A percentile compares a stretch with the other conserved stretches of the same genome.
Conservation (phyloP, 2,888 invertebrate genomes). For the Pseudolycoriella hygida region DNA sequence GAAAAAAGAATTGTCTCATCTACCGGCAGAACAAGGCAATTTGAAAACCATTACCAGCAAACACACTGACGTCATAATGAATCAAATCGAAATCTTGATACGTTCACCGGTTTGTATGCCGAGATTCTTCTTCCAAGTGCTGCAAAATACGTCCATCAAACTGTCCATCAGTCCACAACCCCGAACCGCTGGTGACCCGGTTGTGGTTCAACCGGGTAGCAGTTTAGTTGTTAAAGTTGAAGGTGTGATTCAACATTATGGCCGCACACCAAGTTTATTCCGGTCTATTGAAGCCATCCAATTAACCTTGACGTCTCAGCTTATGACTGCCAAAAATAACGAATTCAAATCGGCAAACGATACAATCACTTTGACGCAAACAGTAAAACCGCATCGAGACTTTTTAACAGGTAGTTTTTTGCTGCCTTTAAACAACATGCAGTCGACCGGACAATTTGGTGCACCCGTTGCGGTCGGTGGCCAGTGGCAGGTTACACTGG, state of each 20-base stretch:
- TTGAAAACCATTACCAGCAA: slow-evolving; percentile 26
- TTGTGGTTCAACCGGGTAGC: slow-evolving; percentile 65
- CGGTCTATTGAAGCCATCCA: slow-evolving; percentile 53
- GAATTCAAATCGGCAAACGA: slow-evolving; percentile 18
- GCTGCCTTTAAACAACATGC: slow-evolving; percentile 25
- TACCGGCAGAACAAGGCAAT: slow-evolving; percentile 23
- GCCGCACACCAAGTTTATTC: slow-evolving; percentile 45
- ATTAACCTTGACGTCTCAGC: slow-evolving; percentile 47
- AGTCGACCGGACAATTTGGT: slow-evolving; percentile 11
- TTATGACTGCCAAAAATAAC: slow-evolving; percentile 27
- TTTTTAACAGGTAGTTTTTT: slow-evolving; percentile 89
- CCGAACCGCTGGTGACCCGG: slow-evolving; percentile 60
- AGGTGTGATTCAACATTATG: slow-evolving; percentile 66
- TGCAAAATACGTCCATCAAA: slow-evolving; percentile 68
- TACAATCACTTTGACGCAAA: slow-evolving; percentile 48
- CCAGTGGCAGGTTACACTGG: slow-evolving; percentile 59
- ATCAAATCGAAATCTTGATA: slow-evolving; percentile 41
- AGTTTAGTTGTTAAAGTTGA: slow-evolving; percentile 85
- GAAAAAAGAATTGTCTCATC: slow-evolving; percentile 20
- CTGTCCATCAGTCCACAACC: slow-evolving; percentile 69
- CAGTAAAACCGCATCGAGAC: slow-evolving; percentile 77
- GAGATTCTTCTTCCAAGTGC: slow-evolving; percentile 65
- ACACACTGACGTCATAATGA: slow-evolving; percentile 38
- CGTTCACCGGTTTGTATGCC: slow-evolving; percentile 50
- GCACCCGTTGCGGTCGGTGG: slow-evolving; percentile 35